Percentiles rank a stretch among this genome's conserved stretches.
Conservation (phyloP, 2,113 vertebrate genomes). For the Coreoperca whiteheadi region DNA sequence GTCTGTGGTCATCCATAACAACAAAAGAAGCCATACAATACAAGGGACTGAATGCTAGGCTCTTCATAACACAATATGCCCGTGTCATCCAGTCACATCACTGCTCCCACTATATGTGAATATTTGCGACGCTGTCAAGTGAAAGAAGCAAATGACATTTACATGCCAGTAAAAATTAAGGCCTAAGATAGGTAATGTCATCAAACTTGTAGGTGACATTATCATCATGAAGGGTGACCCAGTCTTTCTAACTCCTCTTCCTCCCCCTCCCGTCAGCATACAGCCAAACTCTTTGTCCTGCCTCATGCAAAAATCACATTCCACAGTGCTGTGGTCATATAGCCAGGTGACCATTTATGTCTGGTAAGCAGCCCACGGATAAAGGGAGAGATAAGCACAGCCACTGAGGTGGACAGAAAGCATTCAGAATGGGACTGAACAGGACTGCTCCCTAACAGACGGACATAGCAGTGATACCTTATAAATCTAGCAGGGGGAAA, state of each 20-base stretch:
- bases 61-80: constrained; percentile 47
- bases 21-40: constrained; percentile 72
- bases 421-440: constrained; percentile 67
- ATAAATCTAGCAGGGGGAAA: constrained; percentile 67
- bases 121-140: constrained; percentile 55
- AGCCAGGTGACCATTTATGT: constrained; percentile 65
- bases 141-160: constrained; percentile 71
- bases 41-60: constrained; percentile 60
- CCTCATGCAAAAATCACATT: constrained; percentile 79
- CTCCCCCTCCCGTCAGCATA: constrained; percentile 42
- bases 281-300: constrained; percentile 74
- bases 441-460: constrained; percentile 63
- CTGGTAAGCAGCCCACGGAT: constrained; percentile 64
- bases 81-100: constrained; percentile 61
- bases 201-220: constrained; percentile 66
- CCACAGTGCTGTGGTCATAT: constrained; percentile 59
- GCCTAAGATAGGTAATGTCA: constrained; percentile 66
- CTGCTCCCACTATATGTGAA: constrained; percentile 51
- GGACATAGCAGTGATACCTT: constrained; percentile 78
- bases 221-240: constrained; percentile 62
- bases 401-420: constrained; percentile 71
- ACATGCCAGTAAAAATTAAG: constrained; percentile 64
- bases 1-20: constrained; percentile 72
- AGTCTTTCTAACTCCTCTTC: constrained; percentile 32
- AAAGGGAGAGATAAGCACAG: constrained; percentile 70